These are phyloP conservation scores for Chelonus insularis DNA, from an alignment of 1,140 invertebrate species.

Conservation along the genomic window DNA sequence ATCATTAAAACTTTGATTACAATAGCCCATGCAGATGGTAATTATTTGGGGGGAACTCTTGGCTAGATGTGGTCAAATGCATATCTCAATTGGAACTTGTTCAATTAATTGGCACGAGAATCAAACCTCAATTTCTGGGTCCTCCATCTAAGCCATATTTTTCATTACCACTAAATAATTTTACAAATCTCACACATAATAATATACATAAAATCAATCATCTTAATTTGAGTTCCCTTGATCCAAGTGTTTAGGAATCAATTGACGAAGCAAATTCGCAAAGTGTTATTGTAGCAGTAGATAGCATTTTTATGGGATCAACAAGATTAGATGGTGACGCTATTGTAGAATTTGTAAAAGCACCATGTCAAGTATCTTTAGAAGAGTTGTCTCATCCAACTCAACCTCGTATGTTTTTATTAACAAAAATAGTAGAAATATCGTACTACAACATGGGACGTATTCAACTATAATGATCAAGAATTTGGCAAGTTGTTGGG, in stretches of 20 bases:
- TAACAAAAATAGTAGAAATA: slow-evolving; percentile 99
- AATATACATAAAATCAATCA: slow-evolving; percentile 65
- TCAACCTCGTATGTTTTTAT: slow-evolving; percentile 94
- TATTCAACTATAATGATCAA: slow-evolving; percentile 96
- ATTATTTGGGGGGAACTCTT: slow-evolving; percentile 94
- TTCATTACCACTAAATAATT: slow-evolving; percentile 47
- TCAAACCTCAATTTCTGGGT: slow-evolving; percentile 77
- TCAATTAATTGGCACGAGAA: slow-evolving; percentile 94
- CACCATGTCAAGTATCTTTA: slow-evolving; percentile 88
- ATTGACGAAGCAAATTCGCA: slow-evolving; percentile 98
- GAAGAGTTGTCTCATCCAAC: slow-evolving; percentile 88
- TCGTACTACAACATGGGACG: slow-evolving; percentile 99
- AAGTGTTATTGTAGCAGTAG: slow-evolving; percentile 98
- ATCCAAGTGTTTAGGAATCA: slow-evolving; percentile 92
- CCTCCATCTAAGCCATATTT: slow-evolving; percentile 59
- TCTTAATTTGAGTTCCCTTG: slow-evolving; percentile 68
- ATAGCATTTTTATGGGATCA: slow-evolving; percentile 97
- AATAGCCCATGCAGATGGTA: slow-evolving; percentile 95
- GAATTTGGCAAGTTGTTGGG: slow-evolving; percentile 95
- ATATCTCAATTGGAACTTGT: slow-evolving; percentile 98
- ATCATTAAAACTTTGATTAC: slow-evolving; percentile 99
- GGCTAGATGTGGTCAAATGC: slow-evolving; percentile 98
- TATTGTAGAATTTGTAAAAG: slow-evolving; percentile 97
- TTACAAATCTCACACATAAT: too few species aligned
- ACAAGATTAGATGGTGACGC: slow-evolving; percentile 96